Evolutionary conservation across 1,140 invertebrate species (phyloP), one percentile per base, ranked within the genome.

Genomic region (Drepana arcuata): DNA sequence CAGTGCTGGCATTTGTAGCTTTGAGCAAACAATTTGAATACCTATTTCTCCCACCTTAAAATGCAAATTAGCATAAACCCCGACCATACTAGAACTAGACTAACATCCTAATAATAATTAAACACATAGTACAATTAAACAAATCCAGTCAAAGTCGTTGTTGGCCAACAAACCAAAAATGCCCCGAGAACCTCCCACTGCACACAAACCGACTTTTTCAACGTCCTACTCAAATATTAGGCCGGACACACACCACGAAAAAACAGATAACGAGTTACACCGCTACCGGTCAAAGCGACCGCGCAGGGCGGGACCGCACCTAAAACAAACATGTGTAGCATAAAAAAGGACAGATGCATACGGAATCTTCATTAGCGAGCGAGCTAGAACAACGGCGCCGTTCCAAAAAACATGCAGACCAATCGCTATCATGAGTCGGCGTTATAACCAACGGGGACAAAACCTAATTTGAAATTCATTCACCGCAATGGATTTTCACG

Each of bases 271-370:
- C 64, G 67, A 73, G 59, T 64, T 51, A 51, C 47, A 31, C 41
- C 45, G 64, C 73, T 78, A 81, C 77, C 71, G 77, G 71, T 68
- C 71, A 78, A 77, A 77, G 72, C 56, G 21, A 38, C 58, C 68
- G 70, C 57, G 49, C 47, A 43, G 69, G 74, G 74, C 74, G 74
- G 53, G 70, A 66, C 72, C 64, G 62, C 69, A 48, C 60, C 70
- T 61, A 72, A 81, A 81, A 75, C 71, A 81, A 81, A 81, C 74
- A 79, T 66, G 77, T 47, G 77, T 68, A 70, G 71, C 68, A 66
- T 73, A 72, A 70, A 26, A 72, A 75, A 70, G 69, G 67, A 68
- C 56, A 63, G 57, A 34, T 44, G 60, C 50, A 67, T 71, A 72
- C 63, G 55, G 66, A 73, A 68, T 68, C 66, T 67, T 61, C 59